These are phyloP conservation scores for Cosmopolites sordidus DNA, from an alignment of 2,888 invertebrate species.

Conservation along the genomic window DNA sequence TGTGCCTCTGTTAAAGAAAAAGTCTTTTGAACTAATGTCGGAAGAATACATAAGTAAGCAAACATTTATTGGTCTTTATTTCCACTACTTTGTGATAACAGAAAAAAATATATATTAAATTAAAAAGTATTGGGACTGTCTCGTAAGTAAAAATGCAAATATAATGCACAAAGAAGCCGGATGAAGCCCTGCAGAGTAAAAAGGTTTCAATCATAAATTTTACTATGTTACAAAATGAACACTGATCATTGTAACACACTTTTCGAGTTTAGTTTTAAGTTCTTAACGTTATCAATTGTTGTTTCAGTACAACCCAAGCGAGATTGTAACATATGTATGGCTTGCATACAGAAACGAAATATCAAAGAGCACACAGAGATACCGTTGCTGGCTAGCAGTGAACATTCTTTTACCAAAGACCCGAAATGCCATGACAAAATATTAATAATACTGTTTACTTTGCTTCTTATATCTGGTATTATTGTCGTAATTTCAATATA, in stretches of 20 bases:
- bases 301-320: not conserved
- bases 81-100: too few relatives aligned
- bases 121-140: too few relatives aligned
- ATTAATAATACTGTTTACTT: conserved; percentile 3
- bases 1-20: not conserved
- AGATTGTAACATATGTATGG: conserved; percentile 8
- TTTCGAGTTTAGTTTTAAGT: too few relatives aligned
- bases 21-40: not conserved
- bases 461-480: conserved; percentile 3
- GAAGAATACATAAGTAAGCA: not conserved
- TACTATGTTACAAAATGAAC: too few relatives aligned
- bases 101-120: too few relatives aligned
- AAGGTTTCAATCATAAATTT: too few relatives aligned
- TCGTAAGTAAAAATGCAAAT: too few relatives aligned
- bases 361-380: conserved; percentile 9
- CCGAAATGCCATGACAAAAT: conserved; percentile 6
- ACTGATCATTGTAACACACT: too few relatives aligned
- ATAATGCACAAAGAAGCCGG: too few relatives aligned
- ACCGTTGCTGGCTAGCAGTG: conserved; percentile 5
- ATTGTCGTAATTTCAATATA: conserved; percentile 4
- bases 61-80: not conserved
- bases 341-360: conserved; percentile 10
- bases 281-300: too few relatives aligned
- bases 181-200: too few relatives aligned
- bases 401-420: not conserved